Percentiles rank a stretch among this genome's conserved stretches.
These are phyloP conservation scores for Babylonia areolata DNA, from an alignment of 1,140 invertebrate species.

Conservation along the genomic window DNA sequence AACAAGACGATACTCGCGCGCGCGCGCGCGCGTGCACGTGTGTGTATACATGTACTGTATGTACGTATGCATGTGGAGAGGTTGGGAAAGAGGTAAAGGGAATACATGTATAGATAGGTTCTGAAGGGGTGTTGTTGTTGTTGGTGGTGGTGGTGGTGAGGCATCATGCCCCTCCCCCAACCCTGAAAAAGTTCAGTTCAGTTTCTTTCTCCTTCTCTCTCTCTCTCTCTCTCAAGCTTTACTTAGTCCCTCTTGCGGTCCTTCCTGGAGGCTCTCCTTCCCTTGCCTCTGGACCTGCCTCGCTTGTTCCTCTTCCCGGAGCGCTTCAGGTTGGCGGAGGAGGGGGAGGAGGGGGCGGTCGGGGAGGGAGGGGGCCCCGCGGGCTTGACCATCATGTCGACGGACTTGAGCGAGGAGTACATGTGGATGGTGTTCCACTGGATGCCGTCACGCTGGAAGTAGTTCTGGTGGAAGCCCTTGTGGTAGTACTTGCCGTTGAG, in stretches of 20 bases:
- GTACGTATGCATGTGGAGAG: no score
- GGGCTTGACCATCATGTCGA: slow-evolving; percentile 72
- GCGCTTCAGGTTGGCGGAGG: slow-evolving; percentile 39
- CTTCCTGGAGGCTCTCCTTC: background rate
- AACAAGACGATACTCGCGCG: no score
- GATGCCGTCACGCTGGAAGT: slow-evolving; percentile 73
- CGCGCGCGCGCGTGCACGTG: background rate
- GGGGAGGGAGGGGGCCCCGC: slow-evolving; percentile 42
- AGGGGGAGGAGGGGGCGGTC: slow-evolving; percentile 44
- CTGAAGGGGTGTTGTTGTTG: no score
- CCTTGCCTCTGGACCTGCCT: background rate
- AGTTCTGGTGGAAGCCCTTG: slow-evolving; percentile 71
- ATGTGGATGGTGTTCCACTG: slow-evolving; percentile 75
- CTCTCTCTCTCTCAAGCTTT: no score
- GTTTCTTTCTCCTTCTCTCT: background rate
- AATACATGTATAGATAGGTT: no score
- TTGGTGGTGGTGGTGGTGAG: no score
- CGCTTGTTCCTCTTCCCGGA: background rate
- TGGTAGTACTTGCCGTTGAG: slow-evolving; percentile 89
- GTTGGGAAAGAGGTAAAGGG: no score
- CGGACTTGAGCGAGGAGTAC: slow-evolving; percentile 71
- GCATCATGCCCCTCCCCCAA: background rate
- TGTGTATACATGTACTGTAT: background rate
- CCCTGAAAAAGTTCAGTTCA: no score
- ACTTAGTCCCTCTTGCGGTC: slow-evolving; percentile 4